Conservation (phyloP, 1,140 invertebrate genomes). For the Zaprionus taronus region DNA sequence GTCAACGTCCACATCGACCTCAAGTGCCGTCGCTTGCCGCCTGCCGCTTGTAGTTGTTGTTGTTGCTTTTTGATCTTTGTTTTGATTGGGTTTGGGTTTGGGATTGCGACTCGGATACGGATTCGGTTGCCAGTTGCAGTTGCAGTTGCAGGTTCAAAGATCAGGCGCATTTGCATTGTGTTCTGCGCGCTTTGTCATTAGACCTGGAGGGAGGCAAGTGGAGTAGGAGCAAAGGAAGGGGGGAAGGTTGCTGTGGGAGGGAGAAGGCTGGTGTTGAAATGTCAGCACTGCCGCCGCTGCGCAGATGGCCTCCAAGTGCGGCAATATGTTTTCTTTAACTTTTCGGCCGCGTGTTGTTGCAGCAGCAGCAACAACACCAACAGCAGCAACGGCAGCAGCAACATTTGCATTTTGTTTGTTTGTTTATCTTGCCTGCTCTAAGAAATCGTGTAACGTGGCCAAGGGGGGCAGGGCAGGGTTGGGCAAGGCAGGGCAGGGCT, state of each 20-base stretch:
- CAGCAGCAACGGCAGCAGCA: constrained; percentile 17
- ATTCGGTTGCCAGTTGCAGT: constrained; percentile 26
- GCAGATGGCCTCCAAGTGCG: constrained; percentile 72
- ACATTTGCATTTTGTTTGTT: constrained; percentile 62
- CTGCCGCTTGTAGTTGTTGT: constrained; percentile 14
- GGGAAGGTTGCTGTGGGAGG: neutral
- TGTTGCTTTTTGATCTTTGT: constrained; percentile 64
- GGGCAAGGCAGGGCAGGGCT: neutral
- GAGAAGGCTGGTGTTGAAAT: constrained; percentile 63
- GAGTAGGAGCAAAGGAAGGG: neutral
- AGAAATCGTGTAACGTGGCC: constrained; percentile 51
- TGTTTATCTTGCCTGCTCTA: constrained; percentile 60
- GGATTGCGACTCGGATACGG: constrained; percentile 23
- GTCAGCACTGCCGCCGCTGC: constrained; percentile 59
- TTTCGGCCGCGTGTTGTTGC: constrained; percentile 38
- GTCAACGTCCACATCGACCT: constrained; percentile 23
- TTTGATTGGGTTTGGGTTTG: constrained; percentile 57
- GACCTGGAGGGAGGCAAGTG: neutral
- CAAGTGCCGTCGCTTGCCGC: constrained; percentile 39
- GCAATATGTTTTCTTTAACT: constrained; percentile 79
- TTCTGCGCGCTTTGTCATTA: constrained; percentile 55
- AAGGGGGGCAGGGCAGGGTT: neutral
- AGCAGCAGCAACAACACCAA: constrained; percentile 5
- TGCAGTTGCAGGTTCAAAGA: constrained; percentile 51
- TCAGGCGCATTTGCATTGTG: constrained; percentile 53